phyloP scores from a whole-genome alignment of 2,113 vertebrate species.

The Spheniscus mendiculus region DNA sequence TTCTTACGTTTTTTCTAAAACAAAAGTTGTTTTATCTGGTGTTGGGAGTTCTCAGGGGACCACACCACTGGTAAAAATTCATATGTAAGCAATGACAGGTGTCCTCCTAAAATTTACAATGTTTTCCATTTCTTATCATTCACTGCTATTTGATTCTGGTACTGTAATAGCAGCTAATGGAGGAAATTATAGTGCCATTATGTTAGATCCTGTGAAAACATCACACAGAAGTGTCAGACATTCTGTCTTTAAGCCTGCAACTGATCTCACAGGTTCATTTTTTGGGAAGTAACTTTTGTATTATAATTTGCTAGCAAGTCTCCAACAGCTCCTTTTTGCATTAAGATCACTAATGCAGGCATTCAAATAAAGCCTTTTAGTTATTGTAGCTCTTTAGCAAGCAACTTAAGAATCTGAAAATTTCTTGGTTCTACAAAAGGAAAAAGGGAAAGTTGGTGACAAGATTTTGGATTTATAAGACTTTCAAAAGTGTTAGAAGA shows the following conservation, averaged over 20 bases:
- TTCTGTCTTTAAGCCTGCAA: not conserved
- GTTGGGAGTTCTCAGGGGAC: not conserved
- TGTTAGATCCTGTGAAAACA: not conserved
- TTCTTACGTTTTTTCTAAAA: not conserved
- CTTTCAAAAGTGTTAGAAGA: not conserved
- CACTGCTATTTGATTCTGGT: not conserved
- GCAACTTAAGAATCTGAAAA: not conserved
- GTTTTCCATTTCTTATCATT: not conserved
- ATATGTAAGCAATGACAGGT: not conserved
- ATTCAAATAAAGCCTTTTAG: not conserved
- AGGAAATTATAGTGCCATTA: not conserved
- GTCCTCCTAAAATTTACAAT: not conserved
- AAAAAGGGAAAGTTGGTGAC: not conserved
- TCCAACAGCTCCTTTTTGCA: not conserved
- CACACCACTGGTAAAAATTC: not conserved
- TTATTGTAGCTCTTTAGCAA: not conserved
- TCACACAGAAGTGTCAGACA: not conserved
- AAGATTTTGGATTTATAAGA: not conserved
- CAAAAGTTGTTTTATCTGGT: not conserved
- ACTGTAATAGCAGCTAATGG: not conserved
- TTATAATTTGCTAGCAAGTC: not conserved
- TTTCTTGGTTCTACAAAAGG: not conserved
- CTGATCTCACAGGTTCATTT: not conserved
- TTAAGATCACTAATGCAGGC: not conserved
- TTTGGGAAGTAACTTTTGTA: not conserved